phyloP scores from a whole-genome alignment of 1,140 invertebrate genomes.

The Pristionchus pacificus region DNA sequence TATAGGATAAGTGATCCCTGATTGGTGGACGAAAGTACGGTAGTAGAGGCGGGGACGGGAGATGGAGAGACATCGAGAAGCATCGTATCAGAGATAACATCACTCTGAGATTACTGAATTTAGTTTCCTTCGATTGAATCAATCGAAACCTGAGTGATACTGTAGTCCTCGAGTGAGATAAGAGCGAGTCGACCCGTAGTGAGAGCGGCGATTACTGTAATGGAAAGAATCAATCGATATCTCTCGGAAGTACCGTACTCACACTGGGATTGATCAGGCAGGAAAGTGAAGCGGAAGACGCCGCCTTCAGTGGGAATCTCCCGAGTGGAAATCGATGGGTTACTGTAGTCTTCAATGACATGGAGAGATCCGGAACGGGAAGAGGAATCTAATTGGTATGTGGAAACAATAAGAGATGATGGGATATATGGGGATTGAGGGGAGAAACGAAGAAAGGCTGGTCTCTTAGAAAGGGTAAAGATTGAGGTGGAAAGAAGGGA shows the following conservation, averaged over 20 bases:
- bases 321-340: conserved; percentile 7
- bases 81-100: not conserved
- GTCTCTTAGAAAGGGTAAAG: conserved; percentile 15
- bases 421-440: conserved; percentile 5
- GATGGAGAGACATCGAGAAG: not conserved
- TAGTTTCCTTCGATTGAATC: no score
- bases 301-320: conserved; percentile 20
- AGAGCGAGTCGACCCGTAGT: conserved; percentile 5
- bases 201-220: not conserved
- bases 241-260: not conserved
- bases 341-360: conserved; percentile 6
- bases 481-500: conserved; percentile 11
- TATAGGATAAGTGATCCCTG: conserved; percentile 15
- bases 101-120: no score
- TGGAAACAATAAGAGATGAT: conserved; percentile 23
- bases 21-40: conserved; percentile 1
- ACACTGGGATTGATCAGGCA: not conserved
- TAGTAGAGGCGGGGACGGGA: not conserved
- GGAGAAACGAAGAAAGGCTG: conserved; percentile 26
- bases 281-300: conserved; percentile 25
- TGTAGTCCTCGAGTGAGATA: not conserved
- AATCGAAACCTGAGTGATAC: no score
- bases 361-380: conserved; percentile 13
- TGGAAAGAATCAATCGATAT: not conserved
- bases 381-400: conserved; percentile 21